These are phyloP conservation scores for pig (Sus scrofa) DNA, from an alignment of 2,113 vertebrate genomes.

Conservation along the genomic window DNA sequence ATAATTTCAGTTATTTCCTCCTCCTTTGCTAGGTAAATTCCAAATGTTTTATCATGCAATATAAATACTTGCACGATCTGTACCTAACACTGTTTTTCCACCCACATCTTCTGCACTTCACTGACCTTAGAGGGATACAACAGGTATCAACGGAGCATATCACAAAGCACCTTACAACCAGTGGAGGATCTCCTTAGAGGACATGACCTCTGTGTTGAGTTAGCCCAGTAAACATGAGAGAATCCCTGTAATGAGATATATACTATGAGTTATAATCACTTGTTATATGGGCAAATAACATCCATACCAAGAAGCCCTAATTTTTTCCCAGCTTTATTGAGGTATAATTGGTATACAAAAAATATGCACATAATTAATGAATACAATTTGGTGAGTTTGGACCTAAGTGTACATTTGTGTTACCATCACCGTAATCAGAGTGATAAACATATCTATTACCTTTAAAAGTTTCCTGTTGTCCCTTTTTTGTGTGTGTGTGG, in stretches of 20 bases:
- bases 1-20: not conserved
- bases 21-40: not conserved
- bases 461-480: not conserved
- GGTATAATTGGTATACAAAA: not conserved
- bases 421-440: not conserved
- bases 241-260: not conserved
- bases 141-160: not conserved
- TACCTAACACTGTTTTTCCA: not conserved
- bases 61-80: not conserved
- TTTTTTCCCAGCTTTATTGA: not conserved
- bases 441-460: not conserved
- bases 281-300: not conserved
- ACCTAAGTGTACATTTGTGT: not conserved
- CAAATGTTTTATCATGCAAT: not conserved
- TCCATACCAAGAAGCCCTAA: not conserved
- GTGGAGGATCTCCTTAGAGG: not conserved
- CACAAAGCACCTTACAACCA: not conserved
- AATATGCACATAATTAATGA: not conserved
- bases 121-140: not conserved
- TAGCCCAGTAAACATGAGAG: not conserved
- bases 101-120: not conserved
- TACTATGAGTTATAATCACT: not conserved
- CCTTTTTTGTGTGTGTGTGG: not conserved
- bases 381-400: not conserved
- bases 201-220: not conserved